Base-by-base conservation (phyloP, 2,113 vertebrate species). In the Rynchops niger region DNA sequence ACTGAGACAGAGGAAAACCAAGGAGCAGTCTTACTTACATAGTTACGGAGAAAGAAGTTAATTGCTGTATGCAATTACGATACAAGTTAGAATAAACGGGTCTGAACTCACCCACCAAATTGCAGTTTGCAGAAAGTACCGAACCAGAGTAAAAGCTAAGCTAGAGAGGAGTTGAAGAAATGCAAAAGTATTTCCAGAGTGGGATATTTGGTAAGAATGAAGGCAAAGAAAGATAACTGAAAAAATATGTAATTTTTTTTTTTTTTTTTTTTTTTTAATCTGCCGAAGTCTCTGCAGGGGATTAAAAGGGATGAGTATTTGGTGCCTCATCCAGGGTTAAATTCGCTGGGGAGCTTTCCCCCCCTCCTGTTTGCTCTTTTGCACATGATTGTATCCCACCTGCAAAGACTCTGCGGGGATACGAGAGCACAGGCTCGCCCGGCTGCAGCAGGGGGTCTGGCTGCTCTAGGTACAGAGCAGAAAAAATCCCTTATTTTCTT, bases 341-440 rank as follows among this genome's bases (percentile, higher is more conserved):
- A 86, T n/a, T 63, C 62, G 36, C 17, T 26, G 47, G n/a, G n/a
- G 19, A 90, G 52, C 15, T 82, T 79, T 62, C n/a, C n/a, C 82
- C 10, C 34, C 11, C 34, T 25, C 11, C 84, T 34, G 2, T 61
- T 66, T 43, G 89, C 82, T 70, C 58, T 74, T 70, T 78, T 18
- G 15, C 59, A 58, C 49, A 1, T 1, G 50, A 15, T 15, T 6
- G 2, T 74, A 56, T 34, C 25, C 40, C 19, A 20, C 5, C 4
- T 4, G 16, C 2, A 7, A 59, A 40, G 65, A 3, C 23, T 15
- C 22, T 5, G 18, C 19, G 7, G 70, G n/a, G 27, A 42, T 30
- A 7, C 1, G 0, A 11, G 4, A 5, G 8, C n/a, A 3, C 17
- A 3, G 25, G 52, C 43, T 71, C 17, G 9, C 16, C 20, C 0